These are phyloP conservation scores for Drosophila pectinifera DNA, from an alignment of 1,140 invertebrate genomes.

Conservation along the genomic window DNA sequence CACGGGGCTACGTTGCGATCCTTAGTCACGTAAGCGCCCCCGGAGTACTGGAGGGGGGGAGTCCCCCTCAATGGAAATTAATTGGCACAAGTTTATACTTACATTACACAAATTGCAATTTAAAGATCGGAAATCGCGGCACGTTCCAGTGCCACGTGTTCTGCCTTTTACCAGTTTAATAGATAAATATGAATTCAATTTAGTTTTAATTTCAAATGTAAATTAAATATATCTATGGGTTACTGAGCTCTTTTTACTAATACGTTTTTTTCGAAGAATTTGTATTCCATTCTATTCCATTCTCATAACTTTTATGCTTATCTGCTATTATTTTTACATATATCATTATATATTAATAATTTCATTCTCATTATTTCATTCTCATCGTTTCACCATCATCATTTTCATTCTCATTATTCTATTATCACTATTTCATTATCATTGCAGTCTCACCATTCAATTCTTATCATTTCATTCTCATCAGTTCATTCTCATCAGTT, in stretches of 20 bases:
- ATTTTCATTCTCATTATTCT: neutral
- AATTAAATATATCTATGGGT: too few relatives aligned
- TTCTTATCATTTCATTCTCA: neutral
- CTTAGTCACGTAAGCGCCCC: constrained; percentile 27
- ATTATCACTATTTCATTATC: too few relatives aligned
- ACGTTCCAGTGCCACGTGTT: neutral
- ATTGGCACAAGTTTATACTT: neutral
- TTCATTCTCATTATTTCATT: neutral
- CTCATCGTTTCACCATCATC: neutral
- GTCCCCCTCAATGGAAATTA: constrained; percentile 4
- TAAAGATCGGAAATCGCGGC: neutral
- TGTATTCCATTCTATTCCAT: too few relatives aligned
- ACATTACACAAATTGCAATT: constrained; percentile 1
- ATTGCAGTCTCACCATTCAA: too few relatives aligned
- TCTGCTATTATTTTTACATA: too few relatives aligned
- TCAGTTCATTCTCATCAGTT: too few relatives aligned
- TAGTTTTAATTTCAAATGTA: neutral
- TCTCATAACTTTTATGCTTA: too few relatives aligned
- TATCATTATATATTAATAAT: too few relatives aligned
- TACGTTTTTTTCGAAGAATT: too few relatives aligned
- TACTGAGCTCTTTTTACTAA: too few relatives aligned
- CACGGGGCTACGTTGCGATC: constrained; percentile 9
- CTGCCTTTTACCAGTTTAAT: neutral
- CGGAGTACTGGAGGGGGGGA: too few relatives aligned
- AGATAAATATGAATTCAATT: neutral